Conservation (phyloP, 2,888 invertebrate species). For the Epirrita christyi region DNA sequence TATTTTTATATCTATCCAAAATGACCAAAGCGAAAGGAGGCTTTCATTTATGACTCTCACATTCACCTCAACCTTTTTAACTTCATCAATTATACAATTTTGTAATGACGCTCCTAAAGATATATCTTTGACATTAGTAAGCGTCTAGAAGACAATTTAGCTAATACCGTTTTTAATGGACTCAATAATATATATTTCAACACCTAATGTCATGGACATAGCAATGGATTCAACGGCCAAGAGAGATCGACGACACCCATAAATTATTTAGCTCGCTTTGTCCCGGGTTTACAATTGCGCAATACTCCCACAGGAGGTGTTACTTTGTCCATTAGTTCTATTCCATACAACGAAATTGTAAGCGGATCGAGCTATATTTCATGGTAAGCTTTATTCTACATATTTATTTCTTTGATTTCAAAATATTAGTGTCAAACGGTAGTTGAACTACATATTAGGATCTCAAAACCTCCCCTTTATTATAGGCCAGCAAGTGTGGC, state of each 20-base stretch:
- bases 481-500: slow-evolving; percentile 45
- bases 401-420: background rate
- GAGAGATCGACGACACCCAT: slow-evolving; percentile 2
- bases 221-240: background rate
- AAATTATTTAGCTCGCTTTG: slow-evolving; percentile 5
- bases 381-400: background rate
- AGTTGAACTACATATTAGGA: background rate
- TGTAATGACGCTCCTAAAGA: slow-evolving; percentile 12
- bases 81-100: slow-evolving; percentile 16
- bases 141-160: slow-evolving; percentile 20
- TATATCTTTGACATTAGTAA: slow-evolving; percentile 5
- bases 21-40: slow-evolving; percentile 8
- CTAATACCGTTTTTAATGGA: slow-evolving; percentile 15
- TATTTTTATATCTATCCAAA: background rate
- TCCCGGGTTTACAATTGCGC: background rate
- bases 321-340: background rate
- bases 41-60: slow-evolving; percentile 12
- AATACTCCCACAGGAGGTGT: background rate
- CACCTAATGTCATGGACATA: slow-evolving; percentile 4
- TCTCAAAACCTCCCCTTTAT: slow-evolving; percentile 38
- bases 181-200: slow-evolving; percentile 10
- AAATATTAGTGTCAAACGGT: background rate
- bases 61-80: slow-evolving; percentile 8
- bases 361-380: slow-evolving; percentile 5
- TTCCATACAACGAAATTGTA: slow-evolving; percentile 1